Evolutionary conservation across 1,140 invertebrate species (phyloP).

Genomic region (Drosophila arizonae): DNA sequence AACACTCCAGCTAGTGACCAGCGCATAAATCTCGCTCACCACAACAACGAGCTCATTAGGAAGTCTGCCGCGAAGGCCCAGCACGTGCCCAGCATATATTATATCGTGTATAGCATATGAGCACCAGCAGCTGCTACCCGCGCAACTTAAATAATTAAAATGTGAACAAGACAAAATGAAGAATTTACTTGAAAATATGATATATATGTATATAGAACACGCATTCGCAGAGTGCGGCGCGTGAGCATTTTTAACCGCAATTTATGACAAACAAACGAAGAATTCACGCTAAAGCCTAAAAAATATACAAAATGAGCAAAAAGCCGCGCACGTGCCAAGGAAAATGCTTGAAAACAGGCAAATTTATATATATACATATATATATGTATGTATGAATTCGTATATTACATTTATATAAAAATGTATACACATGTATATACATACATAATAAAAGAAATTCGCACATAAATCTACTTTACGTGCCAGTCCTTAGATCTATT

Average conservation of each 20-base stretch:
- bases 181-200: conserved; percentile 11
- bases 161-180: conserved; percentile 4
- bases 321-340: conserved; percentile 13
- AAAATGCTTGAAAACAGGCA: background rate
- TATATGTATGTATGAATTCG: background rate
- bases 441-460: background rate
- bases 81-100: conserved; percentile 28
- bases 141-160: conserved; percentile 43
- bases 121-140: background rate
- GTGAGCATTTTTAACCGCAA: conserved; percentile 32
- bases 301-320: background rate
- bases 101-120: background rate
- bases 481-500: conserved; percentile 24
- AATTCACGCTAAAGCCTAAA: conserved; percentile 14
- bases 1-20: conserved; percentile 3
- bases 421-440: background rate
- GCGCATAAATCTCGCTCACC: background rate
- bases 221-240: background rate
- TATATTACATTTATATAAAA: background rate
- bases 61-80: background rate
- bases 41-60: conserved; percentile 14
- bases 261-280: conserved; percentile 26
- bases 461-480: conserved; percentile 33
- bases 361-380: background rate
- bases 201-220: too few relatives aligned